These are phyloP conservation scores for Neocrepidodera transversa DNA, from an alignment of 2,888 invertebrate species.

Conservation along the genomic window DNA sequence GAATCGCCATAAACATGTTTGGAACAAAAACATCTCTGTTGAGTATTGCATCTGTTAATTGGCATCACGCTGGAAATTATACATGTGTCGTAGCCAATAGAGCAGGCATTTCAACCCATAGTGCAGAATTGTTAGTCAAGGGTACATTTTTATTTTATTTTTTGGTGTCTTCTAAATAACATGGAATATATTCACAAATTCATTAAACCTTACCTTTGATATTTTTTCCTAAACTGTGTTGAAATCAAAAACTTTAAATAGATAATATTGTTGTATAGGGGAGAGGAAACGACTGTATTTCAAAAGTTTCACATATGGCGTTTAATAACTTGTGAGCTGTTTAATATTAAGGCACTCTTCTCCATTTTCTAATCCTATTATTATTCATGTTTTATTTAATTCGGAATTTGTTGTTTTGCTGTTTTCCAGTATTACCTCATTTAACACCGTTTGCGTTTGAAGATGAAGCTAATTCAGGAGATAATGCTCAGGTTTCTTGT, in stretches of 20 bases:
- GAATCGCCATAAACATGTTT: slow-evolving; percentile 50
- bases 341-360: too few relatives aligned
- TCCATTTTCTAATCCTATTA: too few relatives aligned
- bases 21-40: slow-evolving; percentile 68
- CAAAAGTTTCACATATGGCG: too few relatives aligned
- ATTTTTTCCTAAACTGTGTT: too few relatives aligned
- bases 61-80: slow-evolving; percentile 75
- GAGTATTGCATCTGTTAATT: slow-evolving; percentile 69
- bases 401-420: too few relatives aligned
- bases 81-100: slow-evolving; percentile 73
- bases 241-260: too few relatives aligned
- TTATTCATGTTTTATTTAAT: too few relatives aligned
- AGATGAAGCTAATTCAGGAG: slow-evolving; percentile 70
- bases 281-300: too few relatives aligned
- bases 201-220: too few relatives aligned
- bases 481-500: slow-evolving; percentile 71
- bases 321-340: too few relatives aligned
- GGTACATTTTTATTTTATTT: slow-evolving; percentile 61
- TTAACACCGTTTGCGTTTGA: slow-evolving; percentile 74
- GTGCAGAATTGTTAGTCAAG: slow-evolving; percentile 70
- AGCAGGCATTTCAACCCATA: slow-evolving; percentile 70
- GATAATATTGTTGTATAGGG: too few relatives aligned
- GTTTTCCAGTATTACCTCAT: slow-evolving; percentile 63
- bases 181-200: neutral
- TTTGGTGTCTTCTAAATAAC: neutral